Evolutionary conservation across 2,113 vertebrate genomes (phyloP), one percentile per base, ranked within the genome.

Genomic region (Natator depressus): DNA sequence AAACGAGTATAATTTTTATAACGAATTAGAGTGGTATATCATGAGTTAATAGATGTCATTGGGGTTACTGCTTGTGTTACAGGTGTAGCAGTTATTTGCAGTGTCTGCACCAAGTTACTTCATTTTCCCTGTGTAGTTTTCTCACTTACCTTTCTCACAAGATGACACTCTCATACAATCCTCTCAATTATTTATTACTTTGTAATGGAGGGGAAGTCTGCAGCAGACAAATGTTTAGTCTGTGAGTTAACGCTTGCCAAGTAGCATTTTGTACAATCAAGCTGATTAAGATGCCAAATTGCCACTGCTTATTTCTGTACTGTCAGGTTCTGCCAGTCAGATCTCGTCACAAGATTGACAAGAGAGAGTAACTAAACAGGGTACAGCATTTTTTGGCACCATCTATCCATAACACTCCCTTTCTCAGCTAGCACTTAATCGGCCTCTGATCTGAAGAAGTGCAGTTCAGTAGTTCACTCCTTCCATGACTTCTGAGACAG

Each of bases 191-290:
- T 96, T 93, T 97, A 92, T 96, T 95, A 79, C 92, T 82, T 79
- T 53, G 91, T 90, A 89, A 93, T 79, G 97, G 90, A 96, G 89
- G 95, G 82, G 86, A 95, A 89, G 87, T 96, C 96, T 97, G 94
- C 94, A 93, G 86, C 85, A 94, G 94, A 91, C 93, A 94, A 94
- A 95, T 94, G 96, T 96, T 96, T 96, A 85, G 89, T 95, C 95
- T 97, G 94, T 96, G 89, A 94, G 83, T 87, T 85, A 94, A 95
- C 97, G 90, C 94, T 96, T 97, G 96, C 95, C 97, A 97, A 95
- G 93, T 20, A 95, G 78, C 80, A 47, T 93, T 97, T 97, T 97
- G 88, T 91, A 89, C 95, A 96, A 92, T 90, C 94, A 95, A 95
- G 93, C 88, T 96, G 91, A 91, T 94, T 96, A 96, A 95, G 94